Conservation (phyloP, 2,113 vertebrate species). For the Vanacampus margaritifer region DNA sequence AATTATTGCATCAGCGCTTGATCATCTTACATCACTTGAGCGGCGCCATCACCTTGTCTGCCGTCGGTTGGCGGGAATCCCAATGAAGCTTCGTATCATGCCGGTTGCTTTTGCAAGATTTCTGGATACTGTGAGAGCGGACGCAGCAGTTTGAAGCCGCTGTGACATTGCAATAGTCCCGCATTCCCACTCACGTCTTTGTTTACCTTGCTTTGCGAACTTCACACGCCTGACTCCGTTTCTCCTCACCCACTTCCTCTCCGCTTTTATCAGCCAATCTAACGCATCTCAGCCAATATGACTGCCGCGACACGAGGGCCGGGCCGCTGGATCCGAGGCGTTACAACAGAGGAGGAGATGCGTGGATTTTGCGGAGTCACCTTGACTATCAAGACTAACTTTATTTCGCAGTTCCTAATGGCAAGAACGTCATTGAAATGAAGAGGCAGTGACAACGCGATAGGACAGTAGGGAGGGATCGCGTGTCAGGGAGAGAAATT, state of each 20-base stretch:
- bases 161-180: constrained; percentile 41
- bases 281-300: constrained; percentile 46
- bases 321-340: constrained; percentile 46
- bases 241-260: background rate
- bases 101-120: constrained; percentile 41
- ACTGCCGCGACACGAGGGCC: constrained; percentile 52
- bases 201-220: constrained; percentile 29
- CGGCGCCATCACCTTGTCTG: constrained; percentile 30
- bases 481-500: constrained; percentile 4
- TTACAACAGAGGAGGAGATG: constrained; percentile 52
- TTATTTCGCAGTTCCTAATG: constrained; percentile 51
- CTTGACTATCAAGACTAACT: constrained; percentile 55
- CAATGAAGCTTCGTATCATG: constrained; percentile 28
- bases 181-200: constrained; percentile 3
- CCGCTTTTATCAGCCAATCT: constrained; percentile 52
- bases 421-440: constrained; percentile 24
- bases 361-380: constrained; percentile 51
- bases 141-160: constrained; percentile 47
- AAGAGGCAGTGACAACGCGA: constrained; percentile 8
- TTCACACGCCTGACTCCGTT: background rate
- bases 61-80: constrained; percentile 25
- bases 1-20: constrained; percentile 35
- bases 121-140: constrained; percentile 39
- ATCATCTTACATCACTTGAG: constrained; percentile 23
- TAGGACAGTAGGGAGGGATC: constrained; percentile 45